These are phyloP conservation scores for Stegophylla sp. DNA, from an alignment of 2,888 invertebrate species.

Conservation along the genomic window DNA sequence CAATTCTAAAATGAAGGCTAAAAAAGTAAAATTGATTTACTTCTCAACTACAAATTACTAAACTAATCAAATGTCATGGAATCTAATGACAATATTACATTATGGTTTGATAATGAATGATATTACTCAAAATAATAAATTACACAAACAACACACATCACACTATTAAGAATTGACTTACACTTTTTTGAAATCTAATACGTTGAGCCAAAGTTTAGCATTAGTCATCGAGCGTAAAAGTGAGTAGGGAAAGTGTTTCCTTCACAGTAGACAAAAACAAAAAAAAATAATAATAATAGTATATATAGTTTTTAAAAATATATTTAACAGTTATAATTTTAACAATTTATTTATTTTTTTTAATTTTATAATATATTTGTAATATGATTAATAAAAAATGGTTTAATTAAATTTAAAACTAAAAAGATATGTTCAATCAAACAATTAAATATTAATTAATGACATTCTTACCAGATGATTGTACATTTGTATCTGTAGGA, in stretches of 20 bases:
- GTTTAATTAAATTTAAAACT: background rate
- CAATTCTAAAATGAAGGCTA: background rate
- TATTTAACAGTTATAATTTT: slow-evolving; percentile 8
- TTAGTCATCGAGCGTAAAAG: slow-evolving; percentile 60
- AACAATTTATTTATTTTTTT: background rate
- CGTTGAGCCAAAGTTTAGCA: slow-evolving; percentile 59
- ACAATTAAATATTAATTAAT: slow-evolving; percentile 8
- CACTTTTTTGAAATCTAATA: slow-evolving; percentile 53
- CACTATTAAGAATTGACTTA: slow-evolving; percentile 48
- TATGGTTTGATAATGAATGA: slow-evolving; percentile 1
- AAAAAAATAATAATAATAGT: slow-evolving; percentile 22
- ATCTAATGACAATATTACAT: background rate
- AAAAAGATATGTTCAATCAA: background rate
- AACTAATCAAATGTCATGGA: background rate
- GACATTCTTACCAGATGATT: slow-evolving; percentile 48
- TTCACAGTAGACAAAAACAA: slow-evolving; percentile 46
- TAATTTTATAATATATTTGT: background rate
- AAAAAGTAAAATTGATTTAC: slow-evolving; percentile 19
- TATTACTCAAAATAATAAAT: slow-evolving; percentile 23
- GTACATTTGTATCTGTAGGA: slow-evolving; percentile 43
- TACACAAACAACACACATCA: slow-evolving; percentile 46
- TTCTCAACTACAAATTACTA: background rate
- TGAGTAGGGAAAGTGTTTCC: slow-evolving; percentile 54
- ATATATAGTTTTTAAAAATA: background rate
- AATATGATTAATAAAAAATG: background rate